These are phyloP conservation scores for Mythimna albipuncta DNA, from an alignment of 2,888 invertebrate genomes.

Conservation along the genomic window DNA sequence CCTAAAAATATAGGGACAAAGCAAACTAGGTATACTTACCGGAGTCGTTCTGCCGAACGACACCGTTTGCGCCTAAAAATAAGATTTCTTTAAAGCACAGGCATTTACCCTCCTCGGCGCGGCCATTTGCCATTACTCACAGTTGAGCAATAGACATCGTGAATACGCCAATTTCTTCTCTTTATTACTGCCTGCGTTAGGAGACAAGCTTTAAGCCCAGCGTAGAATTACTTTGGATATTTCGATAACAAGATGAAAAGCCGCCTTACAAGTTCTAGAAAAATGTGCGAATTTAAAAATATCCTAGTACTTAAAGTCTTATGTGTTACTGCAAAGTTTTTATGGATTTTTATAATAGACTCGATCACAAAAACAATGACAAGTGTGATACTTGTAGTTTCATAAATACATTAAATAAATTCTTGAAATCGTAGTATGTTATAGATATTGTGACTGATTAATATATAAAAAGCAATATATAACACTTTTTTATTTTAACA, in stretches of 20 bases:
- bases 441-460: too few relatives aligned
- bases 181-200: conserved; percentile 39
- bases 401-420: too few relatives aligned
- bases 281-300: background rate
- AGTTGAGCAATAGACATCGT: conserved; percentile 45
- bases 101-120: conserved; percentile 26
- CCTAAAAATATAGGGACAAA: background rate
- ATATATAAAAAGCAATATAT: too few relatives aligned
- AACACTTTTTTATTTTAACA: too few relatives aligned
- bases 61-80: conserved; percentile 22
- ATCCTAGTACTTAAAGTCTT: background rate
- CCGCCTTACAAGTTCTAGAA: background rate
- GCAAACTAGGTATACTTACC: too few relatives aligned
- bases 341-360: background rate
- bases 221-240: conserved; percentile 19
- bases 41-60: background rate
- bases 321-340: background rate
- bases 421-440: too few relatives aligned
- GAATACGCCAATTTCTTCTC: conserved; percentile 47
- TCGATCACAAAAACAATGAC: too few relatives aligned
- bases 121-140: conserved; percentile 52
- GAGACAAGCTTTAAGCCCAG: conserved; percentile 24
- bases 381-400: too few relatives aligned
- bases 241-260: conserved; percentile 27
- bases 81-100: conserved; percentile 37